Base-by-base conservation (phyloP, 2,797 vertebrate species). In the Thalassophryne amazonica region DNA sequence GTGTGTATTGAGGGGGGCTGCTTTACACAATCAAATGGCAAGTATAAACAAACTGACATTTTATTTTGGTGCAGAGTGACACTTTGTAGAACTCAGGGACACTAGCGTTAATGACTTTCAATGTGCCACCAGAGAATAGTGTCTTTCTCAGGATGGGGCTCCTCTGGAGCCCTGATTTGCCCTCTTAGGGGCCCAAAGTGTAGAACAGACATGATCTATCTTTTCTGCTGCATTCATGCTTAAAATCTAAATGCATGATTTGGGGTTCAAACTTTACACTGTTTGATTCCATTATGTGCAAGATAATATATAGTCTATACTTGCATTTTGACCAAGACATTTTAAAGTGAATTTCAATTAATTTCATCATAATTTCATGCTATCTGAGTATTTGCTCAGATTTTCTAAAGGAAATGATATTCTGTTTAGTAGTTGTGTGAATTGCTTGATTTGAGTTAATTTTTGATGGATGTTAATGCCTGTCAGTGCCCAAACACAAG, bases 21-120 rank as follows among this genome's bases (percentile, higher is more conserved):
- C 64, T 63, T 90, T 88, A 86, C 77, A 80, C 90, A 89, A 92
- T 90, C 84, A 86, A 89, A 86, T 86, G 84, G 80, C 88, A 88
- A 86, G 83, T 80, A 86, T 86, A 92, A 93, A 91, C 86, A 90
- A 86, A 87, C 78, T 80, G 87, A 76, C 89, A 91, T 91, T 92
- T 91, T 89, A 92, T 86, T 89, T 89, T 76, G 86, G 78, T 66
- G 69, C 45, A 58, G 86, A 87, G 80, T 91, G 88, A 91, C 88
- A 91, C 85, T 86, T 72, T 67, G 88, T 86, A 76, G 81, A 84
- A 83, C 78, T 9, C 16, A 73, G 78, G 82, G 85, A 88, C 78
- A 73, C 86, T 89, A 73, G 87, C 76, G 48, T 53, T 84, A 90
- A 90, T 85, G 82, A 91, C 85, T 78, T 86, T 83, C 83, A 89